Evolutionary conservation across 1,140 invertebrate species (phyloP).

Genomic region (Scaptomyza montana): DNA sequence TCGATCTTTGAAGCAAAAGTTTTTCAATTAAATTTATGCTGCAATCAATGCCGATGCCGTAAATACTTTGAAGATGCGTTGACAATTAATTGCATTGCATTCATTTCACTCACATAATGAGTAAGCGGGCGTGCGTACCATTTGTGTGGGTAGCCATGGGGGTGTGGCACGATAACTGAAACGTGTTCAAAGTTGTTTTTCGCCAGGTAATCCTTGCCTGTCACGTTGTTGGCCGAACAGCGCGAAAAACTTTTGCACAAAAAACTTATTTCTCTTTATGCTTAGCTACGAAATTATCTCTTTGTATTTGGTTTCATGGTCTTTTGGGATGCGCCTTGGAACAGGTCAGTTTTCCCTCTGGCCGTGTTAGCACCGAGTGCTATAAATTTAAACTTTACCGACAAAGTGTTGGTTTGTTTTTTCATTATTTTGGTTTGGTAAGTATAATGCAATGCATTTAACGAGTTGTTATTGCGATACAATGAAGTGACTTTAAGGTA

Average conservation of each 20-base stretch:
- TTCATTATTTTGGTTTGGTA: neutral
- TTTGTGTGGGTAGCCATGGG: neutral
- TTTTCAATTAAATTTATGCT: slow-evolving; percentile 68
- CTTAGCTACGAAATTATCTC: slow-evolving; percentile 59
- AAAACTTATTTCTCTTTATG: slow-evolving; percentile 55
- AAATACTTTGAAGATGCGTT: slow-evolving; percentile 60
- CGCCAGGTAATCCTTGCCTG: slow-evolving; percentile 41
- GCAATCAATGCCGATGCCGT: slow-evolving; percentile 52
- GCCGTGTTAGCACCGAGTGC: slow-evolving; percentile 4
- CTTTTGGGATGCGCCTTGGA: slow-evolving; percentile 19
- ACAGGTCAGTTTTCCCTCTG: slow-evolving; percentile 40
- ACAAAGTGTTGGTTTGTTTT: slow-evolving; percentile 11
- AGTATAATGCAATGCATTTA: too few relatives aligned
- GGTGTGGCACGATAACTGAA: slow-evolving; percentile 47
- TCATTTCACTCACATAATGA: slow-evolving; percentile 55
- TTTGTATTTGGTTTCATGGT: slow-evolving; percentile 48
- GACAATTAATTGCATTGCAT: slow-evolving; percentile 71
- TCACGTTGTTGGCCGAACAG: slow-evolving; percentile 42
- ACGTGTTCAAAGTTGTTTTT: slow-evolving; percentile 58
- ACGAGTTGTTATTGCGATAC: slow-evolving; percentile 27
- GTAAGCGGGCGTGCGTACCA: neutral
- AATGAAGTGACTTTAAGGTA: slow-evolving; percentile 23
- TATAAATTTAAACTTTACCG: slow-evolving; percentile 60
- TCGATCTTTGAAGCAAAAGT: slow-evolving; percentile 42
- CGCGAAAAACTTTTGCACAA: slow-evolving; percentile 32